phyloP scores from a whole-genome alignment of 1,140 invertebrate species.

The Cydia amplana region DNA sequence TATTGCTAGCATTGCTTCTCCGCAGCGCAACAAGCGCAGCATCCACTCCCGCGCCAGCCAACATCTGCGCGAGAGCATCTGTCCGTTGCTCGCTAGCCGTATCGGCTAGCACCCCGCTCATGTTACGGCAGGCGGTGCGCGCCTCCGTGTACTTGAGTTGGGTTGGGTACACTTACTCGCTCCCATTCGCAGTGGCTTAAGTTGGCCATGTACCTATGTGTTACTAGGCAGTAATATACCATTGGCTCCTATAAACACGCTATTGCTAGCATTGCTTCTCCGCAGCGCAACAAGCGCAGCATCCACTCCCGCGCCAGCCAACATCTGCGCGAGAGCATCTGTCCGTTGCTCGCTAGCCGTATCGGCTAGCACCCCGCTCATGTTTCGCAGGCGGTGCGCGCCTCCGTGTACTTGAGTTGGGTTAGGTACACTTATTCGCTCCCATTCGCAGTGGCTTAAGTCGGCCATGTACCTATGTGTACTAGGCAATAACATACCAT shows the following conservation, averaged over 20 bases:
- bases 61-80: slow-evolving; percentile 75
- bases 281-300: slow-evolving; percentile 80
- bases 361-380: slow-evolving; percentile 81
- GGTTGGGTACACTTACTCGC: slow-evolving; percentile 42
- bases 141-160: slow-evolving; percentile 81
- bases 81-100: slow-evolving; percentile 81
- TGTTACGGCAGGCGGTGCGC: slow-evolving; percentile 73
- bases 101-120: slow-evolving; percentile 81
- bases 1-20: slow-evolving; percentile 49
- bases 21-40: slow-evolving; percentile 80
- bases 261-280: slow-evolving; percentile 49
- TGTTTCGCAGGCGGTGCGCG: slow-evolving; percentile 77
- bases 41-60: slow-evolving; percentile 50
- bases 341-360: slow-evolving; percentile 81
- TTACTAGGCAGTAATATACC: neutral
- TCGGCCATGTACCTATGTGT: too few relatives aligned
- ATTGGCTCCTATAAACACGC: slow-evolving; percentile 42
- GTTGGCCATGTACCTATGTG: too few relatives aligned
- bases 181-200: too few relatives aligned
- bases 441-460: too few relatives aligned
- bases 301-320: slow-evolving; percentile 50
- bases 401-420: slow-evolving; percentile 80
- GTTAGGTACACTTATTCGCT: slow-evolving; percentile 51
- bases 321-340: slow-evolving; percentile 75
- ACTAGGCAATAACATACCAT: neutral